Conservation (phyloP, 2,888 invertebrate species). For the Andrena praecox region DNA sequence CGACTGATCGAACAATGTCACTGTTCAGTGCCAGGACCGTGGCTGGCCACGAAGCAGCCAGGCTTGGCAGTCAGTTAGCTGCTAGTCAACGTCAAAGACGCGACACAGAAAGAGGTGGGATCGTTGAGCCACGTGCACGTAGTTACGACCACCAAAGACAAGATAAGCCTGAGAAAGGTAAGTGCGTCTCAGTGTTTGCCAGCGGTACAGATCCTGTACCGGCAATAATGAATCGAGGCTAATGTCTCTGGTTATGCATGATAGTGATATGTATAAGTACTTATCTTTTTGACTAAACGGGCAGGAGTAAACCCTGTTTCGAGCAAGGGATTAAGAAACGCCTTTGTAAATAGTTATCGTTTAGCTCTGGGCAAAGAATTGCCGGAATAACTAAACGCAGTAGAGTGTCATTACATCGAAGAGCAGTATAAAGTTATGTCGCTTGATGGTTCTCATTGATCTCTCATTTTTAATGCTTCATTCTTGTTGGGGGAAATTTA, state of each 20-base stretch:
- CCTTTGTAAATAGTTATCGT: slow-evolving; percentile 29
- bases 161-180: slow-evolving; percentile 86
- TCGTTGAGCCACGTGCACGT: slow-evolving; percentile 88
- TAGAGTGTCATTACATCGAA: neutral
- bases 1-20: neutral
- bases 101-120: slow-evolving; percentile 78
- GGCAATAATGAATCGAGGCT: slow-evolving; percentile 19
- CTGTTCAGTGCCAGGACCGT: slow-evolving; percentile 87
- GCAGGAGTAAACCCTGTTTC: neutral
- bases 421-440: neutral
- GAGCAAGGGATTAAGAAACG: neutral
- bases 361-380: slow-evolving; percentile 1
- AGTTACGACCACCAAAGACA: slow-evolving; percentile 89
- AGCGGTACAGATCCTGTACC: slow-evolving; percentile 11
- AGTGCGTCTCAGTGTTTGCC: slow-evolving; percentile 64
- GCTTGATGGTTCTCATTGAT: slow-evolving; percentile 1
- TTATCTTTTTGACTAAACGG: slow-evolving; percentile 5
- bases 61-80: slow-evolving; percentile 88
- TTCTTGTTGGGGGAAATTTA: slow-evolving; percentile 24
- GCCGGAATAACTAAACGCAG: neutral
- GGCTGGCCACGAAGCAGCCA: slow-evolving; percentile 92
- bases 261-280: slow-evolving; percentile 18
- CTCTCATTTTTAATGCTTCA: neutral
- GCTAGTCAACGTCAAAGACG: slow-evolving; percentile 83
- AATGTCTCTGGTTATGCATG: slow-evolving; percentile 48